Evolutionary conservation across 2,113 vertebrate species (phyloP), one percentile per base, ranked within the genome.

Genomic region (Siniperca knerii): DNA sequence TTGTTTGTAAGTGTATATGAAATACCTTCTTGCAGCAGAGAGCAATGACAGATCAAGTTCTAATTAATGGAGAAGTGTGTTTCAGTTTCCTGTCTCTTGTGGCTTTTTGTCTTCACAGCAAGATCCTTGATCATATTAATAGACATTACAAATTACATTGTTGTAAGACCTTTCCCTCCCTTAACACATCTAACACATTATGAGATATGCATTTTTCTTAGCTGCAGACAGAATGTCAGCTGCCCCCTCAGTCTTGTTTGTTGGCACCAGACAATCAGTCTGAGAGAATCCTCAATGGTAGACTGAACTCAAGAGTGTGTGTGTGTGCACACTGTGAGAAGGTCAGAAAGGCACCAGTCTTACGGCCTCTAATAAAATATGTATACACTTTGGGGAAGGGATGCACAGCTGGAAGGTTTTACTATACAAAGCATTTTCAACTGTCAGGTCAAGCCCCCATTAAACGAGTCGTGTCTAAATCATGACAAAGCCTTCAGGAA

Each of bases 341-440:
- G 58, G 67, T 77, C 83, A 85, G 84, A 64, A 77, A 90, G 91
- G 84, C 85, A 83, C 81, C 86, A 86, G 81, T 75, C 35, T 20
- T 64, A 29, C 16, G 2, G 58, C 35, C 4, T 44, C 78, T 87
- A 65, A 91, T 92, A 21, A 91, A 93, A 91, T 90, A 92, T 89
- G 82, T 82, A 86, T 82, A 89, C 33, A 21, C n/a, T 68, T 62
- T 79, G 5, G 48, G 18, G 42, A 58, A 16, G 50, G 50, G 9
- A 66, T 46, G 21, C 29, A 48, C 60, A 66, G 75, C 37, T 82
- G 83, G 13, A 48, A 61, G 50, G n/a, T 80, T 84, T 87, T 58
- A 62, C 60, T 33, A 42, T 12, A 6, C 13, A 60, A 40, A 70
- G 16, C 37, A 42, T 44, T 62, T 72, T 73, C 16, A 80, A 40